phyloP scores from a whole-genome alignment of 2,113 vertebrate genomes.

The Hippocampus guttulatus region DNA sequence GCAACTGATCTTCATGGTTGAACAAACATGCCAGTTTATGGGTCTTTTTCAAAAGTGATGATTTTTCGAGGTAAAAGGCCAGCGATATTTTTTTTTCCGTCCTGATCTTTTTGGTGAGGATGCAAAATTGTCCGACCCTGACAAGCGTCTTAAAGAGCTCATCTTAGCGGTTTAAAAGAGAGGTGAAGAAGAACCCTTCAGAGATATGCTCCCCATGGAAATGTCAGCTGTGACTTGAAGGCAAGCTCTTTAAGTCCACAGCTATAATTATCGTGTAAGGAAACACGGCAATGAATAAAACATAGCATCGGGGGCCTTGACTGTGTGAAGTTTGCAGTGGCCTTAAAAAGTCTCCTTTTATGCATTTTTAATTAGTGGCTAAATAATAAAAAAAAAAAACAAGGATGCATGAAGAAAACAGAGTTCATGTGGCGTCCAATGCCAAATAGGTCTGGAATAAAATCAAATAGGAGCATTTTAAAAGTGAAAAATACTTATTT shows the following conservation, averaged over 20 bases:
- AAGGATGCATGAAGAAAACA: constrained; percentile 41
- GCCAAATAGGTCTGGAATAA: background rate
- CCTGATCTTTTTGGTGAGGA: background rate
- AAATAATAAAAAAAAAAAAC: constrained; percentile 22
- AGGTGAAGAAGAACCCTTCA: constrained; percentile 21
- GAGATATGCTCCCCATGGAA: constrained; percentile 17
- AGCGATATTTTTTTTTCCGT: too few relatives aligned
- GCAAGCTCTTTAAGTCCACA: constrained; percentile 39
- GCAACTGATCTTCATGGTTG: too few relatives aligned
- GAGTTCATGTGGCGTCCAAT: constrained; percentile 1
- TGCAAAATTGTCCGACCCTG: background rate
- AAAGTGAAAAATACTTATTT: background rate
- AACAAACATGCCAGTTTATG: too few relatives aligned
- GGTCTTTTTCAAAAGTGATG: too few relatives aligned
- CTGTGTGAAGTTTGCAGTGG: constrained; percentile 49
- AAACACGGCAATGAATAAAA: constrained; percentile 62
- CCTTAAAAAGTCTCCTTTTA: constrained; percentile 56
- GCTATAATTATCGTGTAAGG: constrained; percentile 55
- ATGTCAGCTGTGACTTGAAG: constrained; percentile 53
- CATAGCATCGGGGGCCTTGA: constrained; percentile 47
- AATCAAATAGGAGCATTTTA: background rate
- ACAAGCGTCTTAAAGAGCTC: constrained; percentile 36
- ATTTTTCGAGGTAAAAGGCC: too few relatives aligned
- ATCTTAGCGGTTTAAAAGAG: constrained; percentile 34
- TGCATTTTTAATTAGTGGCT: constrained; percentile 63